Conservation (phyloP, 2,888 invertebrate genomes). For the Coenonympha glycerion region DNA sequence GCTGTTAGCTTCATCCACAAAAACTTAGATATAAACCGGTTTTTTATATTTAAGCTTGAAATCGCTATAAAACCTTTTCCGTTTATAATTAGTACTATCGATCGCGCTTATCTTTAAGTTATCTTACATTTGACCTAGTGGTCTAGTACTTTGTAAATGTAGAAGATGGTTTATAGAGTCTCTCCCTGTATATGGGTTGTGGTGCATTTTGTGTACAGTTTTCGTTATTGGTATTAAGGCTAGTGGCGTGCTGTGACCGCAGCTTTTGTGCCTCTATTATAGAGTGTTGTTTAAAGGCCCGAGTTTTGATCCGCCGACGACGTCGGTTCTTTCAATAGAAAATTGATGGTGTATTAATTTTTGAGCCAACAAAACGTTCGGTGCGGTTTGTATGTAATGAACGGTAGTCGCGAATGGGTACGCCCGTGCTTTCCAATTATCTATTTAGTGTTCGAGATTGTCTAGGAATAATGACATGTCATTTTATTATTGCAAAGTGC, state of each 20-base stretch:
- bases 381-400: conserved; percentile 44
- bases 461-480: not conserved
- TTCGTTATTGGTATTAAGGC: conserved; percentile 69
- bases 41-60: too few relatives aligned
- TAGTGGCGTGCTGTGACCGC: conserved; percentile 39
- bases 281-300: conserved; percentile 39
- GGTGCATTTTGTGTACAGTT: conserved; percentile 53
- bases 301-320: conserved; percentile 41
- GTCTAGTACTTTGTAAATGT: not conserved
- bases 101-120: too few relatives aligned
- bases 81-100: too few relatives aligned
- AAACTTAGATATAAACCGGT: too few relatives aligned
- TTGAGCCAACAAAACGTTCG: conserved; percentile 44
- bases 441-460: conserved; percentile 1
- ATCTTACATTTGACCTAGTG: not conserved
- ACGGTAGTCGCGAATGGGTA: conserved; percentile 33
- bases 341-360: conserved; percentile 59
- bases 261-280: conserved; percentile 43
- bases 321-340: conserved; percentile 36
- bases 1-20: too few relatives aligned
- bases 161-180: not conserved
- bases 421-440: conserved; percentile 20
- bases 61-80: too few relatives aligned
- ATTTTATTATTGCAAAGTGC: not conserved
- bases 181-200: not conserved